phyloP scores from a whole-genome alignment of 2,113 vertebrate species.

The Nothobranchius kuhntae region DNA sequence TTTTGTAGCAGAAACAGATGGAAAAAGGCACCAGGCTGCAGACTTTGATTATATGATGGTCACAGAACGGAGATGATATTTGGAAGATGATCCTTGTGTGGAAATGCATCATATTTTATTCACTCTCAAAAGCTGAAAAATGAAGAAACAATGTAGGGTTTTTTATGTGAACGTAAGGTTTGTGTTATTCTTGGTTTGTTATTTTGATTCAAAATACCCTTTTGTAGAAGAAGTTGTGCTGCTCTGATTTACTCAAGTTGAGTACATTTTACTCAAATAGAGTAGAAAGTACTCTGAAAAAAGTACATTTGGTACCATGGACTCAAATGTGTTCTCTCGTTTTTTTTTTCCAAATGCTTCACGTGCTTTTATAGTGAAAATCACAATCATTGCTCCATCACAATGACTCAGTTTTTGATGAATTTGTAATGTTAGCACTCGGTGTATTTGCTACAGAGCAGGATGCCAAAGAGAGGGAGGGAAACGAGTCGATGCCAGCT shows the following conservation, averaged over 20 bases:
- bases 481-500: constrained; percentile 29
- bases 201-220: constrained; percentile 1
- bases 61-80: constrained; percentile 28
- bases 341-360: constrained; percentile 5
- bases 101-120: not conserved
- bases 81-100: constrained; percentile 46
- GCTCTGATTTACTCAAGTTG: not conserved
- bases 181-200: too few species aligned
- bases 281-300: too few species aligned
- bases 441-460: constrained; percentile 19
- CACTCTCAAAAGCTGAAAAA: too few species aligned
- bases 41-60: constrained; percentile 51
- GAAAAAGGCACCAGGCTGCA: constrained; percentile 46
- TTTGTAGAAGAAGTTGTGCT: not conserved
- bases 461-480: constrained; percentile 19
- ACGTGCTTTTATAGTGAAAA: constrained; percentile 11
- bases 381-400: constrained; percentile 12
- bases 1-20: constrained; percentile 64
- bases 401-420: constrained; percentile 10
- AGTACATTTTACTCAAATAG: too few species aligned
- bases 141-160: too few species aligned
- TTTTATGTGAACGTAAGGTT: too few species aligned
- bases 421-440: constrained; percentile 32
- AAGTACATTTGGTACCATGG: too few species aligned
- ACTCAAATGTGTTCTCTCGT: not conserved